Evolutionary conservation across 2,888 invertebrate species (phyloP).

Genomic region (Ditylenchus weischeri): DNA sequence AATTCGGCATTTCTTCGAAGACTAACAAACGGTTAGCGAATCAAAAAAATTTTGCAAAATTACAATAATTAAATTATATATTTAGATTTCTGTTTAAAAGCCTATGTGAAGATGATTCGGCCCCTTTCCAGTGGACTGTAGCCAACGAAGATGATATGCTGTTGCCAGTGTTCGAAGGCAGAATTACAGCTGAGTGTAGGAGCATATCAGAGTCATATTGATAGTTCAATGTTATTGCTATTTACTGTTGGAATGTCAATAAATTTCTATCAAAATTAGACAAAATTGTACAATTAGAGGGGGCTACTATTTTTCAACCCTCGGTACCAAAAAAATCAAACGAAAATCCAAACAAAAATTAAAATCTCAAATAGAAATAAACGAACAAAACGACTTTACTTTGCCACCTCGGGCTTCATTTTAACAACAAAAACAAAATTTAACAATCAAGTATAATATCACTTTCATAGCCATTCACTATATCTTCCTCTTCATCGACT

Average conservation of each 20-base stretch:
- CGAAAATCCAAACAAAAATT: too few species aligned
- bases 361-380: too few species aligned
- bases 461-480: too few species aligned
- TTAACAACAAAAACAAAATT: too few species aligned
- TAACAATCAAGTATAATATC: too few species aligned
- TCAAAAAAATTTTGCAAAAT: neutral
- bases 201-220: constrained; percentile 13
- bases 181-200: constrained; percentile 32
- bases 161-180: constrained; percentile 33
- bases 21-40: constrained; percentile 31
- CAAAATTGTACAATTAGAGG: too few species aligned
- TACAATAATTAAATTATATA: too few species aligned
- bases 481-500: too few species aligned
- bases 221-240: neutral
- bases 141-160: constrained; percentile 27
- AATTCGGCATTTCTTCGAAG: constrained; percentile 35
- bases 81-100: constrained; percentile 40
- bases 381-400: too few species aligned
- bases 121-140: constrained; percentile 34
- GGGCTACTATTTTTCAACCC: too few species aligned
- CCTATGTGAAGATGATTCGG: constrained; percentile 27
- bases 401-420: too few species aligned
- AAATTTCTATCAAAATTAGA: neutral
- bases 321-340: too few species aligned
- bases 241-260: neutral